phyloP scores from a whole-genome alignment of 2,888 invertebrate species.

The Linyphia triangularis region DNA sequence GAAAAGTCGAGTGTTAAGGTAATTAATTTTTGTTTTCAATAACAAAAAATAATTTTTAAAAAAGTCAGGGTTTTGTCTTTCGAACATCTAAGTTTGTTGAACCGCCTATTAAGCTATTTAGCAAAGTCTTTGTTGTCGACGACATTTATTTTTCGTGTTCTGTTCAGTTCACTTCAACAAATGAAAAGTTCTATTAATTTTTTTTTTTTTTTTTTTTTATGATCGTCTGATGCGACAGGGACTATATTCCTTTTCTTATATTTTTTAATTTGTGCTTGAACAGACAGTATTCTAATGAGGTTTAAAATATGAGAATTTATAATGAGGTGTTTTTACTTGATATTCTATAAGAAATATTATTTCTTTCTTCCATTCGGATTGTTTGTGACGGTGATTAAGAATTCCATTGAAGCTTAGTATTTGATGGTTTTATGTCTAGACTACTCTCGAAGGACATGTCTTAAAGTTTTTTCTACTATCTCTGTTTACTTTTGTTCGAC shows the following conservation, averaged over 20 bases:
- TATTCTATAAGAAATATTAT: background rate
- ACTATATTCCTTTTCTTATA: slow-evolving; percentile 13
- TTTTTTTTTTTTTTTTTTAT: background rate
- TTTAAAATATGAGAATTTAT: slow-evolving; percentile 8
- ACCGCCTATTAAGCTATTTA: slow-evolving; percentile 46
- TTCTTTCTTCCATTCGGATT: background rate
- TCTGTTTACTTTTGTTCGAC: background rate
- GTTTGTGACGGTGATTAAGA: no score
- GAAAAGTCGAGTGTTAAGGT: slow-evolving; percentile 23
- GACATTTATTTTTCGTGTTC: background rate
- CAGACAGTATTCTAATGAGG: background rate
- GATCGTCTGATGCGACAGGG: background rate
- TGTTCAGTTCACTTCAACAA: slow-evolving; percentile 7
- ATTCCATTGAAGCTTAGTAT: background rate
- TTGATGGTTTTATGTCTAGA: background rate
- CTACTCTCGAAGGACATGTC: background rate
- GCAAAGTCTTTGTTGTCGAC: slow-evolving; percentile 30
- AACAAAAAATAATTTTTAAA: background rate
- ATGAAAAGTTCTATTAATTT: background rate
- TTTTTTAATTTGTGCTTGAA: background rate
- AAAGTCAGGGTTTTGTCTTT: slow-evolving; percentile 19
- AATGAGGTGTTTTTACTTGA: background rate
- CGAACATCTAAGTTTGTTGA: slow-evolving; percentile 29
- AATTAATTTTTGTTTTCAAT: slow-evolving; percentile 60
- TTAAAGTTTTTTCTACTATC: background rate